A percentile compares a stretch with the other conserved stretches of the same genome.
Conservation (phyloP, 2,113 vertebrate species). For the Leucopternis melanops region DNA sequence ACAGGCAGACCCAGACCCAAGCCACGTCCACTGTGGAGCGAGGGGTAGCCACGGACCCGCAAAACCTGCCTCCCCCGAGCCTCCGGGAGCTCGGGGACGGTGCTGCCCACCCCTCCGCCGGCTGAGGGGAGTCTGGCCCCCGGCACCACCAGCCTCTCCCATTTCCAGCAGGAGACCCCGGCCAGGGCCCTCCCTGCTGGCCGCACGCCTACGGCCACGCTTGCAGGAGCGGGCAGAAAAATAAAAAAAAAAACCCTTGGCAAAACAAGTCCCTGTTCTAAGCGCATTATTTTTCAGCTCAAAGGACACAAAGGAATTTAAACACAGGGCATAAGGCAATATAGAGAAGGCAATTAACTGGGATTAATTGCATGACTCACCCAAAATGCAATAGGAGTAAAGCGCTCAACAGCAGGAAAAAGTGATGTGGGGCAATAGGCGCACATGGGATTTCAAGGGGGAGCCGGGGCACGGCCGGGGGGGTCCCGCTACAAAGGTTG, state of each 20-base stretch:
- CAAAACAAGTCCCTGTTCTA: not conserved
- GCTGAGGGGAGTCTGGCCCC: not conserved
- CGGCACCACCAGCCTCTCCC: not conserved
- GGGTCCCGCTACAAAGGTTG: not conserved
- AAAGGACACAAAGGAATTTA: constrained; percentile 45
- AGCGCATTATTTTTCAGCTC: not conserved
- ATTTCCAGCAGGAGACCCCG: accelerated
- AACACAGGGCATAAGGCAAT: constrained; percentile 31
- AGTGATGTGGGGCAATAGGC: not conserved
- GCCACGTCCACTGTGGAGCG: accelerated
- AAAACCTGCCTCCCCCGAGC: not conserved
- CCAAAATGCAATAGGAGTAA: constrained; percentile 16
- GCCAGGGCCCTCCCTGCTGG: not conserved
- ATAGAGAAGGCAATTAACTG: constrained; percentile 28
- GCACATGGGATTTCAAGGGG: not conserved
- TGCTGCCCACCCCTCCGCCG: not conserved
- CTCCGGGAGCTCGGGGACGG: accelerated
- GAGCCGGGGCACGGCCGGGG: accelerated
- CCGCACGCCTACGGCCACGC: not conserved
- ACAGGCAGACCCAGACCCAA: accelerated
- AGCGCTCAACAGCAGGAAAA: not conserved
- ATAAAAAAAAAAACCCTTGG: not conserved
- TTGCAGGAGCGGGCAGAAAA: not conserved
- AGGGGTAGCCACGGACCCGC: not conserved
- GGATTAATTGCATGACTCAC: constrained; percentile 53